These are phyloP conservation scores for Hydrophis major DNA, from an alignment of 2,797 vertebrate genomes.

Conservation along the genomic window DNA sequence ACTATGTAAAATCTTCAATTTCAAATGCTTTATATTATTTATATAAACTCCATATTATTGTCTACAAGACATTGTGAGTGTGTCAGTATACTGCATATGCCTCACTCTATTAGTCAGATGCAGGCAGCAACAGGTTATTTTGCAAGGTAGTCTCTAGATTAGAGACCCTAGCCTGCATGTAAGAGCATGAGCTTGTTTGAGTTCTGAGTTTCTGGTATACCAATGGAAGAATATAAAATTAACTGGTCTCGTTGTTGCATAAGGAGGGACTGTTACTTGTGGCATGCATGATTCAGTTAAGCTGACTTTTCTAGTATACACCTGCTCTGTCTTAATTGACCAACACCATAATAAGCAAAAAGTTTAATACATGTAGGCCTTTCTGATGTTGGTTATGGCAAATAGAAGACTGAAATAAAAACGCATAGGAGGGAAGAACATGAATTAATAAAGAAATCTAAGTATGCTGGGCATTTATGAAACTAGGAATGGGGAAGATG, in stretches of 20 bases:
- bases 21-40: slow-evolving; percentile 11
- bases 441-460: neutral
- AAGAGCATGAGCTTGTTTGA: neutral
- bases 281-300: neutral
- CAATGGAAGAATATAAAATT: neutral
- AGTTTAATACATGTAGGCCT: neutral
- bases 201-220: neutral
- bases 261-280: neutral
- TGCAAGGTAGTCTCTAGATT: neutral
- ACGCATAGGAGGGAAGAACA: neutral
- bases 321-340: neutral
- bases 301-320: neutral
- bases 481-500: neutral
- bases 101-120: neutral
- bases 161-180: neutral
- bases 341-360: neutral
- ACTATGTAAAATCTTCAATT: slow-evolving; percentile 17
- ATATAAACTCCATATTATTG: neutral
- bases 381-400: neutral
- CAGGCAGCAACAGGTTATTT: neutral
- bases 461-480: neutral
- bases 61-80: neutral
- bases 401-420: neutral
- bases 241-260: neutral
- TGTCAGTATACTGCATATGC: neutral